Evolutionary conservation across 2,888 invertebrate species (phyloP), one percentile per base, ranked within the genome.

Genomic region (Drosophila neonasuta): DNA sequence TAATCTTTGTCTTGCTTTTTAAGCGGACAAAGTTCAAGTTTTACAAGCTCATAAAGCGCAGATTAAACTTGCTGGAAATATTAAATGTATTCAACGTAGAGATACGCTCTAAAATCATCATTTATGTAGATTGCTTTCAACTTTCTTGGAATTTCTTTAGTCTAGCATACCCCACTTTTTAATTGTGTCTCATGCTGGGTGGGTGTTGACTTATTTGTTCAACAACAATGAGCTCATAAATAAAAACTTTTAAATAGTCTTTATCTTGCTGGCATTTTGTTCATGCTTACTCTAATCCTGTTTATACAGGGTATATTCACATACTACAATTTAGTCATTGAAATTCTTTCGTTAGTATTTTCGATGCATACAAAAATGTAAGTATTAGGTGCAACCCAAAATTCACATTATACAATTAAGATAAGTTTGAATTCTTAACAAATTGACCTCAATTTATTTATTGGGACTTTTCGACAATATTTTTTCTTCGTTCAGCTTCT

Each of bases 1-100:
- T 54, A 57, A 58, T 57, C 56, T 39, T 36, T 36, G 51, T 20
- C 42, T 34, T 29, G 44, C 29, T 29, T 52, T 60, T 36, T 17
- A 52, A 51, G 32, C 13, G 30, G 15, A n/a, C 46, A 49, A 64
- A 64, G 51, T 52, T 57, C 10, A 41, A 50, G 45, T 55, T 52
- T 59, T 48, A 52, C 30, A 49, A 52, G 56, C 46, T 48, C 59
- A 44, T 69, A 64, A 60, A 56, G 54, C 45, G 6, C 30, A 29
- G 44, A 61, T 69, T 61, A 36, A 55, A 30, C 8, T 13, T 9
- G 10, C 13, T 4, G 15, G n/a, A n/a, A 17, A 17, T 9, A 9
- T 42, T 2, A 11, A 4, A 10, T 4, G 3, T 24, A 29, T 17
- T n/a, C 45, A 29, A 30, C 30, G 9, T 0, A 0, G 3, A 9